phyloP scores from a whole-genome alignment of 2,888 invertebrate species.

The Hypercompe scribonia region DNA sequence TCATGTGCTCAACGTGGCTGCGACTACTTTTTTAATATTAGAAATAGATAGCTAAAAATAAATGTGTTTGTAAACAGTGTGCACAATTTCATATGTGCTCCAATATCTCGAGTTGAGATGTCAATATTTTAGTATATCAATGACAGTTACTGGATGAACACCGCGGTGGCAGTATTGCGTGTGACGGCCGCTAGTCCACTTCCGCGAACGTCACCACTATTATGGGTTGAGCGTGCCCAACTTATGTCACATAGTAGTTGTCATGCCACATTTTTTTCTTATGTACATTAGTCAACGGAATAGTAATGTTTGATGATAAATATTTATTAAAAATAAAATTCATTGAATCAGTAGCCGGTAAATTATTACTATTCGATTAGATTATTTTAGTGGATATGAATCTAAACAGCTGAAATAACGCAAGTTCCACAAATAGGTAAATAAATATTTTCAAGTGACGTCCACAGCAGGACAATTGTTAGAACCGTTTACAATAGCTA shows the following conservation, averaged over 20 bases:
- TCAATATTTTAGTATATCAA: slow-evolving; percentile 41
- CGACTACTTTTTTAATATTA: slow-evolving; percentile 26
- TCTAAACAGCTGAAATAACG: neutral
- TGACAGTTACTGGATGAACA: slow-evolving; percentile 36
- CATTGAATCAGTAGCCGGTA: neutral
- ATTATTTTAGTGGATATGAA: neutral
- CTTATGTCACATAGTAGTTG: slow-evolving; percentile 53
- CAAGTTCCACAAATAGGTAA: neutral
- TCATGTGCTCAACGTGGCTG: slow-evolving; percentile 11
- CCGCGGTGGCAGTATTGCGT: slow-evolving; percentile 24
- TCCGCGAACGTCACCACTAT: slow-evolving; percentile 72
- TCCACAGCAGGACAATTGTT: slow-evolving; percentile 5
- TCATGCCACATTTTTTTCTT: slow-evolving; percentile 26
- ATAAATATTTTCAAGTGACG: neutral
- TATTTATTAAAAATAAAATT: neutral
- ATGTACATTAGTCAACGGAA: neutral
- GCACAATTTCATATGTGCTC: slow-evolving; percentile 33
- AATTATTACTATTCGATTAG: neutral
- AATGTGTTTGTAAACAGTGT: slow-evolving; percentile 54
- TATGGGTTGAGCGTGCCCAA: slow-evolving; percentile 67
- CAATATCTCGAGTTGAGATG: slow-evolving; percentile 25
- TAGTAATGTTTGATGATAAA: neutral
- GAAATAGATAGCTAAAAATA: slow-evolving; percentile 51
- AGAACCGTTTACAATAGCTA: slow-evolving; percentile 18
- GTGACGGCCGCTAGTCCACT: slow-evolving; percentile 55